phyloP scores from a whole-genome alignment of 2,888 invertebrate species.

The Acrobasis repandana region DNA sequence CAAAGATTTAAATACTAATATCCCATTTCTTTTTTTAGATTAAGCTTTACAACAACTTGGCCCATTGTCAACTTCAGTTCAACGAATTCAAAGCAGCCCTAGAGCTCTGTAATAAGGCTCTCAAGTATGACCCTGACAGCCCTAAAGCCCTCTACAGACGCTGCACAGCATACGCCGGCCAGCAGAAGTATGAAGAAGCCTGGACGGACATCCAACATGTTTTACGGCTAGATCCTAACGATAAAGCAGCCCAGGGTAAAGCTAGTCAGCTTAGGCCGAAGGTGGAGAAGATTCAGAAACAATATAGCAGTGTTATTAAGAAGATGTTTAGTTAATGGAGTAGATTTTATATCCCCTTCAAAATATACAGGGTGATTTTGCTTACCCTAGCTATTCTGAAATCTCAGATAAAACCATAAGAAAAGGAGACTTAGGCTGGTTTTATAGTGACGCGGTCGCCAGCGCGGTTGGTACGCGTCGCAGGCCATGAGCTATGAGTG shows the following conservation, averaged over 20 bases:
- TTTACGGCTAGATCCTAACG: constrained; percentile 84
- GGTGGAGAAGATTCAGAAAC: constrained; percentile 83
- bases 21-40: constrained; percentile 59
- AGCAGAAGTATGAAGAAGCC: constrained; percentile 86
- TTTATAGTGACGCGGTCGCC: too few species aligned
- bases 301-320: constrained; percentile 82
- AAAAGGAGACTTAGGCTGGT: too few species aligned
- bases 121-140: constrained; percentile 89
- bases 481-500: too few species aligned
- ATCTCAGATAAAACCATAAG: too few species aligned
- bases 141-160: constrained; percentile 94
- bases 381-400: too few species aligned
- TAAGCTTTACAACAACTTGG: constrained; percentile 90
- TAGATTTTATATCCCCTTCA: neutral
- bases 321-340: constrained; percentile 72
- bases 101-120: constrained; percentile 88
- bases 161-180: constrained; percentile 87
- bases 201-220: constrained; percentile 81
- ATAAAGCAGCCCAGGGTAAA: constrained; percentile 84
- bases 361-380: too few species aligned
- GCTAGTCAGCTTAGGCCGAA: constrained; percentile 80
- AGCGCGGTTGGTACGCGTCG: too few species aligned
- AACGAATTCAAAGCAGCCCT: constrained; percentile 86
- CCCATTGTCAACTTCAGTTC: constrained; percentile 89
- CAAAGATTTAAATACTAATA: too few species aligned